Evolutionary conservation across 2,888 invertebrate species (phyloP), one percentile per base, ranked within the genome.

Genomic region (Gryllus longicercus): DNA sequence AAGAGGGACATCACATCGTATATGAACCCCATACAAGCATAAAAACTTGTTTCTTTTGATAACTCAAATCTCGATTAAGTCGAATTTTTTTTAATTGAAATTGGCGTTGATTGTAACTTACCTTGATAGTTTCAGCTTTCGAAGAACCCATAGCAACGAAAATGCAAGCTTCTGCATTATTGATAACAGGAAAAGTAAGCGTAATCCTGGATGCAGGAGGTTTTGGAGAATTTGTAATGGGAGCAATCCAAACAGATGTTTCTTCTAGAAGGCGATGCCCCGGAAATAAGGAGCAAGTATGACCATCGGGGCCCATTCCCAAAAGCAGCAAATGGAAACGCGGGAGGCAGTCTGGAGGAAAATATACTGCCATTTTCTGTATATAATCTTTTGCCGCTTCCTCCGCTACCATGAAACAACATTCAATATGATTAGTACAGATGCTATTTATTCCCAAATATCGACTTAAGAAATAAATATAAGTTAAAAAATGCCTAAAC

Each of bases 251-350:
- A 77, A 90, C 86, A 1, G 86, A 86, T 0, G 86, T 89, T 85
- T 94, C 95, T 0, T 91, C 86, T 2, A 95, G 87, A 11, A 93
- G 86, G 0, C 88, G 86, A 86, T 96, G 95, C 0, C 90, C 92
- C 0, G 99, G 99, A 88, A 99, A 99, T 21, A 99, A 88, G 0
- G 99, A 99, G 86, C 98, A 98, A 0, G 98, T 99, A 87, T 99
- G 99, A 0, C 99, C 99, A 86, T 99, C 99, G 0, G 98, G 98
- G 0, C 99, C 99, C 92, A 99, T 94, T 18, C 99, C 99, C 38
- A 99, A 89, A 14, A 99, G 89, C 0, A 99, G 88, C 78, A 98
- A 87, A 87, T 99, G 97, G 86, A 98, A 97, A 82, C 90, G 86
- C 0, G 96, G 95, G 79, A 91, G 84, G 12, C 83, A 85, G n/a